Evolutionary conservation across 2,888 invertebrate genomes (phyloP).

Genomic region (Aspidiotus destructor): DNA sequence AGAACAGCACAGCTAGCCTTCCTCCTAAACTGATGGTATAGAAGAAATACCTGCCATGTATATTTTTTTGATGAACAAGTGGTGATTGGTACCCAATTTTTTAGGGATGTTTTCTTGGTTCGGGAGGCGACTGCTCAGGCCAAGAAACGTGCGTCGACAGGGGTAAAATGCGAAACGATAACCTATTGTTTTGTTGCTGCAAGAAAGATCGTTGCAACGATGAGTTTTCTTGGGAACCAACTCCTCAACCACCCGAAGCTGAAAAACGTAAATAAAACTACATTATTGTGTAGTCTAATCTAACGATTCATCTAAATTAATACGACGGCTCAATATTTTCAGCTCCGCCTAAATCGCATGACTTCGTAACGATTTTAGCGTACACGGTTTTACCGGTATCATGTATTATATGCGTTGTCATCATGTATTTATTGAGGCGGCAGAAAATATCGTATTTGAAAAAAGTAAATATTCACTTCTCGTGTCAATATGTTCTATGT

Average conservation of each 20-base stretch:
- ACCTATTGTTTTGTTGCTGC: slow-evolving; percentile 80
- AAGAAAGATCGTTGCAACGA: slow-evolving; percentile 73
- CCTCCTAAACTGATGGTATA: too few relatives aligned
- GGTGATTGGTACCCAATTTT: too few relatives aligned
- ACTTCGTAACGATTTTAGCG: not conserved
- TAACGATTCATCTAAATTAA: not conserved
- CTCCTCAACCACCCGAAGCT: slow-evolving; percentile 43
- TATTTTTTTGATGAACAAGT: too few relatives aligned
- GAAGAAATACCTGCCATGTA: too few relatives aligned
- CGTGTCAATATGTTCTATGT: too few relatives aligned
- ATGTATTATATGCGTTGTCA: not conserved
- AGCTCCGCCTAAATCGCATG: not conserved
- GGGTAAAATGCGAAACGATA: slow-evolving; percentile 40
- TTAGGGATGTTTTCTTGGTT: not conserved
- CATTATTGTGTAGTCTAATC: not conserved
- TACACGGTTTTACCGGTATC: slow-evolving; percentile 8
- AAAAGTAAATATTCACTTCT: not conserved
- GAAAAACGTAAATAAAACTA: not conserved
- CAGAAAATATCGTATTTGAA: slow-evolving; percentile 13
- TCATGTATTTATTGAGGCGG: slow-evolving; percentile 7
- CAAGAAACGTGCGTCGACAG: slow-evolving; percentile 51
- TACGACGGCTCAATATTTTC: not conserved
- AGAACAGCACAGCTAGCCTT: not conserved
- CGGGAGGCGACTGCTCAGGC: not conserved
- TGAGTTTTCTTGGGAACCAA: slow-evolving; percentile 61